Percentiles rank a stretch among this genome's conserved stretches.
These are phyloP conservation scores for Ramphastos sulfuratus DNA, from an alignment of 2,113 vertebrate genomes.

Conservation along the genomic window DNA sequence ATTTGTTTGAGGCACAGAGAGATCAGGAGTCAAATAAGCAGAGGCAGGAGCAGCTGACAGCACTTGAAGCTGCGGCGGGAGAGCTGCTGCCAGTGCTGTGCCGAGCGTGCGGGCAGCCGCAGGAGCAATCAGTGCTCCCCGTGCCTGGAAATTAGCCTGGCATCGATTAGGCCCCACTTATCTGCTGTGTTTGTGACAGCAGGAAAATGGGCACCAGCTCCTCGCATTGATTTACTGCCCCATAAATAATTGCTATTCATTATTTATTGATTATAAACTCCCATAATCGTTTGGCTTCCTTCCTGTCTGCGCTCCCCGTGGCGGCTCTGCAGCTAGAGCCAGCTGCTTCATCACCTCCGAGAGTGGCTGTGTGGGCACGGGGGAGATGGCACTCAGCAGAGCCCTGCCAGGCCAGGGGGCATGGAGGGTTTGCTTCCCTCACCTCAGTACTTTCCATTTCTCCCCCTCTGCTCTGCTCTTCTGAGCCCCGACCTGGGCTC, in stretches of 20 bases:
- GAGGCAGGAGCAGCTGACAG: neutral
- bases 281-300: conserved; percentile 54
- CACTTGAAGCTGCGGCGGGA: conserved; percentile 11
- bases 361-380: neutral
- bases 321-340: conserved; percentile 29
- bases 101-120: conserved; percentile 65
- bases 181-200: conserved; percentile 70
- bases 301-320: conserved; percentile 20
- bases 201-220: conserved; percentile 63
- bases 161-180: conserved; percentile 69
- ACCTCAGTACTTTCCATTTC: neutral
- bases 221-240: conserved; percentile 70
- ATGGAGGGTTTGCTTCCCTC: neutral
- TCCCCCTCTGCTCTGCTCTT: no score
- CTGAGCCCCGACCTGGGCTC: no score
- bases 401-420: neutral
- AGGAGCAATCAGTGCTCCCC: conserved; percentile 55
- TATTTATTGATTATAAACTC: conserved; percentile 72
- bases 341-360: conserved; percentile 39
- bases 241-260: conserved; percentile 74
- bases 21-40: neutral
- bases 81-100: conserved; percentile 33
- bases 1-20: neutral
- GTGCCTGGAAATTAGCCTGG: conserved; percentile 61
- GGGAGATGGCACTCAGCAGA: neutral